Evolutionary conservation across 2,113 vertebrate genomes (phyloP).

Genomic region (Corythaeola cristata): DNA sequence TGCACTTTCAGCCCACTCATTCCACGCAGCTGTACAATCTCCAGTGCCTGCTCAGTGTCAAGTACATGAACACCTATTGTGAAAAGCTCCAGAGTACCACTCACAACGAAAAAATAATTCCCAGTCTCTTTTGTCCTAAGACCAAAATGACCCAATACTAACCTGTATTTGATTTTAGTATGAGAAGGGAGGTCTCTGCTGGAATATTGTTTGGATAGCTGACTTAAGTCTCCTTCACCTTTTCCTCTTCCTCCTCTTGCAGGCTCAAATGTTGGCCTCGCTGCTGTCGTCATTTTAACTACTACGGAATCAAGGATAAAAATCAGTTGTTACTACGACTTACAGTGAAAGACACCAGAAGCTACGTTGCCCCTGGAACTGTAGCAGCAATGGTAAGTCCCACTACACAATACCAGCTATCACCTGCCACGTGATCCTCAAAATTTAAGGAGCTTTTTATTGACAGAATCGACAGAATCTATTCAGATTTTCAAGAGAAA

Average conservation of each 20-base stretch:
- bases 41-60: neutral
- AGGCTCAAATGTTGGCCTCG: slow-evolving; percentile 96
- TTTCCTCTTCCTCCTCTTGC: slow-evolving; percentile 95
- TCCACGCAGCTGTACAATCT: neutral
- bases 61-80: rapidly evolving
- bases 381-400: neutral
- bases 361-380: neutral
- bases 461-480: neutral
- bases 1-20: neutral
- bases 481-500: neutral
- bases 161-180: slow-evolving; percentile 98
- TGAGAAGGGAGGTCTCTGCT: slow-evolving; percentile 96
- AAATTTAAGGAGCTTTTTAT: neutral
- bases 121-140: neutral
- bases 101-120: neutral
- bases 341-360: neutral
- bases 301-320: neutral
- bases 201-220: slow-evolving; percentile 95
- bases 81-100: neutral
- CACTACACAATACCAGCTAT: neutral
- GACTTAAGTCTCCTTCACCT: slow-evolving; percentile 96
- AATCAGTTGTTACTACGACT: neutral
- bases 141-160: neutral
- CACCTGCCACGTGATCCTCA: rapidly evolving
- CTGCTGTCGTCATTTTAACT: slow-evolving; percentile 94